Evolutionary conservation across 92 coral and sea anemone genomes (phyloP).

Genomic region (Porites divaricata): DNA sequence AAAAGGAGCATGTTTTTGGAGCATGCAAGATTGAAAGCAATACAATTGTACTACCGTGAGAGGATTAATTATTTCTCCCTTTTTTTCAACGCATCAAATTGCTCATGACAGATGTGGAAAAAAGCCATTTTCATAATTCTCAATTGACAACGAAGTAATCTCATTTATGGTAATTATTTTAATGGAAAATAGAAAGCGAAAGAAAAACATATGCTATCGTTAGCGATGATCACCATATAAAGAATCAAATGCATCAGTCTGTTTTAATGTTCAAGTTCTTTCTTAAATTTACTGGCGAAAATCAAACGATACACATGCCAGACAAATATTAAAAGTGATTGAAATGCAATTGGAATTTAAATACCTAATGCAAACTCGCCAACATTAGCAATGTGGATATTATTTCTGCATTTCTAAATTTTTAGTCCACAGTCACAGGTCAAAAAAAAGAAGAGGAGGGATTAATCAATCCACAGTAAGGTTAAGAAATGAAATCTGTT

Average conservation of each 20-base stretch:
- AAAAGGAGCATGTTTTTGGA: too few relatives aligned
- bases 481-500: conserved; percentile 19
- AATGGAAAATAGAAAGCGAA: background rate
- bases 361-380: conserved; percentile 11
- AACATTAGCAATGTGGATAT: conserved; percentile 21
- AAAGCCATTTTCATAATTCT: background rate
- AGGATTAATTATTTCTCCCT: background rate
- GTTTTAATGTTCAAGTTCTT: background rate
- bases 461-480: conserved; percentile 7
- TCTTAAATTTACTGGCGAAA: background rate
- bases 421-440: background rate
- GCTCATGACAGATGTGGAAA: conserved; percentile 1
- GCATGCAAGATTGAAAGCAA: too few relatives aligned
- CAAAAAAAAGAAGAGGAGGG: background rate
- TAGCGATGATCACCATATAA: background rate
- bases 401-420: conserved; percentile 16
- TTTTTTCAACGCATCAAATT: background rate
- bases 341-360: background rate
- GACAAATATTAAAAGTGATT: background rate
- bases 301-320: background rate
- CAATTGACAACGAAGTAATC: conserved; percentile 30
- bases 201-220: conserved; percentile 17
- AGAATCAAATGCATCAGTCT: background rate
- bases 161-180: conserved; percentile 15
- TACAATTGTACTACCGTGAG: too few relatives aligned